Conservation (phyloP, 2,888 invertebrate genomes). For the Hirtodrosophila alboralis region DNA sequence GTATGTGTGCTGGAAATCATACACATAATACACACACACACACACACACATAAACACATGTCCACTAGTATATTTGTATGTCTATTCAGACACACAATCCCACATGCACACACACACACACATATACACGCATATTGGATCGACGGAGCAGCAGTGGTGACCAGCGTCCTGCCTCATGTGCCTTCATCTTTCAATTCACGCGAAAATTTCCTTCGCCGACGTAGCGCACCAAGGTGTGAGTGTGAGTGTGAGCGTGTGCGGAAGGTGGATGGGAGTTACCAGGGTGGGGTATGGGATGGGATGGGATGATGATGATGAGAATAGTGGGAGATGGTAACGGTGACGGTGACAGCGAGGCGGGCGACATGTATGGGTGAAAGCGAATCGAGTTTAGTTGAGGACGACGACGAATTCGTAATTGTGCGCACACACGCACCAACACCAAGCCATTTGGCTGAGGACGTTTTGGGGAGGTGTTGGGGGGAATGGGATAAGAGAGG, state of each 20-base stretch:
- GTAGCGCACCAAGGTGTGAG: slow-evolving; percentile 51
- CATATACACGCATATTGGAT: slow-evolving; percentile 26
- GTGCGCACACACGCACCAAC: slow-evolving; percentile 61
- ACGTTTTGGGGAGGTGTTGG: slow-evolving; percentile 12
- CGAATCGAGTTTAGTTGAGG: slow-evolving; percentile 76
- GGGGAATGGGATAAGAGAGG: slow-evolving; percentile 1
- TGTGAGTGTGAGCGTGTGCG: slow-evolving; percentile 33
- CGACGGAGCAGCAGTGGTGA: slow-evolving; percentile 49
- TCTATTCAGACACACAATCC: slow-evolving; percentile 5
- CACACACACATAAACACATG: slow-evolving; percentile 23
- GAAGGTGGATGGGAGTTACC: slow-evolving; percentile 5
- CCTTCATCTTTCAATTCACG: slow-evolving; percentile 81
- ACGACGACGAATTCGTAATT: slow-evolving; percentile 77
- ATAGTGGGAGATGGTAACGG: slow-evolving; percentile 43
- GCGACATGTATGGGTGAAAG: slow-evolving; percentile 60
- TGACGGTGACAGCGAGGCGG: slow-evolving; percentile 67
- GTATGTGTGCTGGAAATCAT: slow-evolving; percentile 43
- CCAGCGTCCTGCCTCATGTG: slow-evolving; percentile 67
- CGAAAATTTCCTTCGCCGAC: slow-evolving; percentile 75
- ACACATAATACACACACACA: slow-evolving; percentile 47
- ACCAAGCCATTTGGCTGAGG: slow-evolving; percentile 49
- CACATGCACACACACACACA: slow-evolving; percentile 13
- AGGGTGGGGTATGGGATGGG: slow-evolving; percentile 2
- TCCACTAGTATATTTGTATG: slow-evolving; percentile 34
- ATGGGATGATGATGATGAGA: slow-evolving; percentile 27